Base-by-base conservation (phyloP, 2,797 vertebrate genomes). In the Chelmon rostratus region DNA sequence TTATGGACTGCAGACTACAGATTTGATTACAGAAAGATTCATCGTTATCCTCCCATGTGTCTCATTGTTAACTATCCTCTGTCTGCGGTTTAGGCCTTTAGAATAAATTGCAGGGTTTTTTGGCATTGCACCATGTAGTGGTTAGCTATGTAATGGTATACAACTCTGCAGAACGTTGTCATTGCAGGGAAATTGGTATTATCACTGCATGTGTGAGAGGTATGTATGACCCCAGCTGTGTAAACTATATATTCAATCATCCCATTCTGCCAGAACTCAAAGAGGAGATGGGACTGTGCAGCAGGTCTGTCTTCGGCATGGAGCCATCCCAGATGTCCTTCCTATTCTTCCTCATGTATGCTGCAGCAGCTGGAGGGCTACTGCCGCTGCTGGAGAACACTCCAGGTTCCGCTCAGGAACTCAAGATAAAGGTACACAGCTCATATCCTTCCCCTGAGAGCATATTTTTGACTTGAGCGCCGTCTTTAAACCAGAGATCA, bases 301-400 rank as follows among this genome's bases (percentile, higher is more conserved):
- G 82, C 82, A 92, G 93, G 66, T 69, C 88, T 0, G 78, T 95
- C 2, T 94, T 95, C 81, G 95, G 95, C 64, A 58, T 92, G 73
- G 94, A 96, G 84, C 87, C 94, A 18, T 91, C 89, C 63, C 95
- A 95, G 92, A 88, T 96, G 87, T 96, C 95, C 76, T 93, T 95
- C 73, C 87, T 96, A 0, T 96, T 89, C 83, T 95, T 95, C 86
- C 93, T 96, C 37, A 87, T 93, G 91, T 96, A 93, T 54, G 85
- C 91, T 3, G 78, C 92, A 3, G 92, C 95, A 31, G 94, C 93
- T 50, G 95, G 95, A 67, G 94, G 95, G 12, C 7, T 94, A 6
- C 56, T 94, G 63, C 46, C 66, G 0, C 91, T 96, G 44, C 78
- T 95, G 84, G 95, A 95, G 81, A 90, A 72, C 77, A 86, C 91